Conservation (phyloP, 2,888 invertebrate genomes). For the Standfussiana lucernea region DNA sequence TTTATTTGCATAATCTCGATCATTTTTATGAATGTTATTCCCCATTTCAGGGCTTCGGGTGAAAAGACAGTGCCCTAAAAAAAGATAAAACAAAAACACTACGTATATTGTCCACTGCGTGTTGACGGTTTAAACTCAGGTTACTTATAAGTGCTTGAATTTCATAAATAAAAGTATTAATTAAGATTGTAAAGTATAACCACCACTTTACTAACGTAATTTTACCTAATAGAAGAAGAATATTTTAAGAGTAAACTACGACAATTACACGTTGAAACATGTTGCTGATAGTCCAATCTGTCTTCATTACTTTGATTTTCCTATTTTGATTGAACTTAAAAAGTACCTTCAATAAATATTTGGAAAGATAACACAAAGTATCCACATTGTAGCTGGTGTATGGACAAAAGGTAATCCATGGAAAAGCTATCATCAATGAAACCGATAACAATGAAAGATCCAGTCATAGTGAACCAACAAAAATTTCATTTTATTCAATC, state of each 20-base stretch:
- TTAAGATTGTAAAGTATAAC: not conserved
- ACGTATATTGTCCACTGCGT: not conserved
- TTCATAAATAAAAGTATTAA: not conserved
- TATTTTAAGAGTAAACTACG: not conserved
- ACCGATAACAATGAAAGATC: slow-evolving; percentile 32
- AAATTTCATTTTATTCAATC: slow-evolving; percentile 70
- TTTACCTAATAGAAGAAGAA: not conserved
- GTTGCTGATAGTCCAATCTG: not conserved
- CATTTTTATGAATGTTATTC: not conserved
- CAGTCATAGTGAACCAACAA: slow-evolving; percentile 41
- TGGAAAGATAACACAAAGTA: not conserved
- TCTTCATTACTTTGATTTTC: not conserved
- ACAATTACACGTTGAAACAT: not conserved
- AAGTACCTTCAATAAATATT: not conserved
- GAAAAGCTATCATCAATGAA: slow-evolving; percentile 27
- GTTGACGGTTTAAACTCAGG: not conserved
- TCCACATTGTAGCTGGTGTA: slow-evolving; percentile 7
- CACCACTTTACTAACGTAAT: not conserved
- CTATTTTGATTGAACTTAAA: not conserved
- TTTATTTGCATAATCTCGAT: not conserved
- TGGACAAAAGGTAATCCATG: not conserved
- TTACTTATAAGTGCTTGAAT: not conserved
- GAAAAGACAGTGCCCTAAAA: not conserved
- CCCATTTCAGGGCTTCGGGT: not conserved
- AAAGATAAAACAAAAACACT: not conserved